Evolutionary conservation across 1,140 invertebrate genomes (phyloP).

Genomic region (Drosophila suzukii): DNA sequence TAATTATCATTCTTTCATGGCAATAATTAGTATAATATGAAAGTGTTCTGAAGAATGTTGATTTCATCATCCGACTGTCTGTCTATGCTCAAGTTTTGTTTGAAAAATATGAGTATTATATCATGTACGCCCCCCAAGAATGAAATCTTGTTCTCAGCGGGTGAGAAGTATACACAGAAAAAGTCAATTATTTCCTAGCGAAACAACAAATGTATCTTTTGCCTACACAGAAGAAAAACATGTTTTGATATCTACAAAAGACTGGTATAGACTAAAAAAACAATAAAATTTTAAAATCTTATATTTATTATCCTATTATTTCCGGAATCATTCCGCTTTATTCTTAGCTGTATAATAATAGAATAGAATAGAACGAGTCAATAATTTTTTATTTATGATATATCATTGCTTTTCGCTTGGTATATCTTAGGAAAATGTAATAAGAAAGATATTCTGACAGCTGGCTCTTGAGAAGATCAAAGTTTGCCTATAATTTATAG

Average conservation of each 20-base stretch:
- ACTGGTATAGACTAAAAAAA: no score
- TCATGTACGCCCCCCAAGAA: constrained; percentile 4
- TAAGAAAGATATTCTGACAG: constrained; percentile 10
- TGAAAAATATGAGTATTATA: constrained; percentile 6
- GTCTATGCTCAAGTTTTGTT: not conserved
- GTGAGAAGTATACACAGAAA: constrained; percentile 7
- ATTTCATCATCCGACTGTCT: not conserved
- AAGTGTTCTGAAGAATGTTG: not conserved
- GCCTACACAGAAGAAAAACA: constrained; percentile 1
- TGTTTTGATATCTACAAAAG: no score
- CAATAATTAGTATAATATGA: not conserved
- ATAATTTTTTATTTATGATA: not conserved
- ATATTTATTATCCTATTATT: not conserved
- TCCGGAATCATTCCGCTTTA: not conserved
- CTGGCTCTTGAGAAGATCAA: constrained; percentile 33
- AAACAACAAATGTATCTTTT: constrained; percentile 9
- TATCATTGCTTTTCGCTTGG: not conserved
- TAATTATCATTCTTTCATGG: not conserved
- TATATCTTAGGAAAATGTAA: constrained; percentile 4
- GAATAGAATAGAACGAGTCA: no score
- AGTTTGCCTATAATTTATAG: constrained; percentile 15
- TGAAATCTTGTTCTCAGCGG: constrained; percentile 12
- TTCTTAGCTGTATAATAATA: not conserved
- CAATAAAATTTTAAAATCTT: not conserved
- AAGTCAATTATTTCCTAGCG: constrained; percentile 18